These are phyloP conservation scores for Platanista minor DNA, from an alignment of 2,113 vertebrate genomes.

Conservation along the genomic window DNA sequence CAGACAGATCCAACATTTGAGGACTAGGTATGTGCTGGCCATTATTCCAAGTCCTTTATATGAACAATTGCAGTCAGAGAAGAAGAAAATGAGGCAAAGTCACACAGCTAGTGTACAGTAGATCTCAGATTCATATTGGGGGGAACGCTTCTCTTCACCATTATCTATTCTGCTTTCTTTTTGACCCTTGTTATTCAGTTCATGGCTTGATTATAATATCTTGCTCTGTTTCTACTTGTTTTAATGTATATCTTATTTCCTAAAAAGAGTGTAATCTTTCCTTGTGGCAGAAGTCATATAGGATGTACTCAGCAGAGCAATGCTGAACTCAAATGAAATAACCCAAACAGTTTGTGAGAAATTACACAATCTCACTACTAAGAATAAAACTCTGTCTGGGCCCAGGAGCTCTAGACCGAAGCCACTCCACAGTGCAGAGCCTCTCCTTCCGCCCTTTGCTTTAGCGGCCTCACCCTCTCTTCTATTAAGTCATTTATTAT, in stretches of 20 bases:
- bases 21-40: not conserved
- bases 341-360: not conserved
- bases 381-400: not conserved
- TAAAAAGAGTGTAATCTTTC: conserved; percentile 10
- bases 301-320: not conserved
- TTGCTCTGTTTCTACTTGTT: conserved; percentile 16
- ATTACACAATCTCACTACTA: not conserved
- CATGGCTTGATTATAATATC: not conserved
- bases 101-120: not conserved
- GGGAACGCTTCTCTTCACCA: not conserved
- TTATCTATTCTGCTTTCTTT: not conserved
- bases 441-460: not conserved
- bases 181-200: not conserved
- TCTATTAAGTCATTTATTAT: conserved; percentile 66
- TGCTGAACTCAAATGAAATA: not conserved
- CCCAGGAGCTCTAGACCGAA: not conserved
- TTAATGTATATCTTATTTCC: conserved; percentile 36
- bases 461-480: conserved; percentile 41
- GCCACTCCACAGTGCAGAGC: not conserved
- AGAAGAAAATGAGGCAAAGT: not conserved
- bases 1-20: not conserved
- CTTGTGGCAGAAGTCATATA: not conserved
- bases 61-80: not conserved
- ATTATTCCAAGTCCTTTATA: not conserved
- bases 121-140: not conserved